phyloP scores from a whole-genome alignment of 2,797 vertebrate genomes.

The Centropyge bicolor region DNA sequence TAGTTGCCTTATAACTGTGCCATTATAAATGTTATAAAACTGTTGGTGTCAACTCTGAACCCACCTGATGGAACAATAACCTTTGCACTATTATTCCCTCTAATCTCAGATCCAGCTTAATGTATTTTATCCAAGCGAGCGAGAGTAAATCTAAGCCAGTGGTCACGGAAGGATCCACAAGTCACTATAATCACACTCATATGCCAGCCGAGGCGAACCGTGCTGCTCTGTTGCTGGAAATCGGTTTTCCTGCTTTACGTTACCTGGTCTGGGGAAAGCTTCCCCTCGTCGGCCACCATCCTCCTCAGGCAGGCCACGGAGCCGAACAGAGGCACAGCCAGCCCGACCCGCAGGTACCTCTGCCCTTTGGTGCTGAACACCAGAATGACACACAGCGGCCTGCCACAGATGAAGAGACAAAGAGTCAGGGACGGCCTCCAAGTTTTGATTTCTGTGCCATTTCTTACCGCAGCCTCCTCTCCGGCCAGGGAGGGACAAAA shows the following conservation, averaged over 20 bases:
- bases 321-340: conserved; percentile 91
- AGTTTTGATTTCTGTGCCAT: conserved; percentile 45
- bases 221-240: background rate
- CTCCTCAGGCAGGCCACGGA: conserved; percentile 88
- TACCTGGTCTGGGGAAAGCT: conserved; percentile 90
- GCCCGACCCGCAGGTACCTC: conserved; percentile 89
- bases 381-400: conserved; percentile 91
- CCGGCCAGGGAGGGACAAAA: conserved; percentile 66
- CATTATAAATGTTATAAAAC: conserved; percentile 7
- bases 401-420: conserved; percentile 68
- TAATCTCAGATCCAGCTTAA: conserved; percentile 20
- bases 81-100: conserved; percentile 6
- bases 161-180: background rate
- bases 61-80: background rate
- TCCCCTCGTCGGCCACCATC: conserved; percentile 91
- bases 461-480: conserved; percentile 34
- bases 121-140: background rate
- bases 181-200: background rate
- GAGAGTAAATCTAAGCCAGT: background rate
- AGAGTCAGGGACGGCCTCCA: conserved; percentile 18
- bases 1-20: background rate
- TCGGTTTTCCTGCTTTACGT: background rate
- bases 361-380: conserved; percentile 91
- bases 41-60: conserved; percentile 34
- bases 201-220: background rate